phyloP scores from a whole-genome alignment of 92 coral and sea anemone genomes.

The Scolanthus callimorphus region DNA sequence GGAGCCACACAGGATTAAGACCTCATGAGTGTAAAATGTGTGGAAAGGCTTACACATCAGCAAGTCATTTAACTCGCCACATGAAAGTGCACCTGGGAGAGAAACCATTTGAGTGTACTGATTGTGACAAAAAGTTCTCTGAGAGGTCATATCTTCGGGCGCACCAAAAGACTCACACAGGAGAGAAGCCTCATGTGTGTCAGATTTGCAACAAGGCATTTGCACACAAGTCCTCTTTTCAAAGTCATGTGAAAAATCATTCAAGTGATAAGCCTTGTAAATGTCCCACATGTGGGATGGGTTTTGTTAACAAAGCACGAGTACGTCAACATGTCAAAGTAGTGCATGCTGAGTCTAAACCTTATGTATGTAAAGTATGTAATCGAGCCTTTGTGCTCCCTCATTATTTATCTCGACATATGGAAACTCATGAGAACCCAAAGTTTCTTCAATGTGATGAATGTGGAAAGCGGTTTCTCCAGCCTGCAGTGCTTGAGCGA shows the following conservation, averaged over 20 bases:
- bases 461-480: not conserved
- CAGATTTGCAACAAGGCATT: not conserved
- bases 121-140: not conserved
- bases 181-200: not conserved
- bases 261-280: not conserved
- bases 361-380: not conserved
- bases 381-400: not conserved
- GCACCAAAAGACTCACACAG: not conserved
- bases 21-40: slow-evolving; percentile 17
- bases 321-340: not conserved
- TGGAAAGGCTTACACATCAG: not conserved
- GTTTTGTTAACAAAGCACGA: not conserved
- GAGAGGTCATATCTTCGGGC: not conserved
- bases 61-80: slow-evolving; percentile 2
- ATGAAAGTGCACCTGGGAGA: not conserved
- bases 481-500: not conserved
- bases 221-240: not conserved
- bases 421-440: not conserved
- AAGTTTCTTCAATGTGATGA: not conserved
- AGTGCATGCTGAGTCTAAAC: not conserved
- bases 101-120: not conserved
- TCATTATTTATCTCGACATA: not conserved
- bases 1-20: slow-evolving; percentile 1
- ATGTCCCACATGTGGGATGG: not conserved
- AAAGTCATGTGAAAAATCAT: not conserved